Evolutionary conservation across 2,113 vertebrate genomes (phyloP), one percentile per base, ranked within the genome.

Genomic region (Crocuta crocuta): DNA sequence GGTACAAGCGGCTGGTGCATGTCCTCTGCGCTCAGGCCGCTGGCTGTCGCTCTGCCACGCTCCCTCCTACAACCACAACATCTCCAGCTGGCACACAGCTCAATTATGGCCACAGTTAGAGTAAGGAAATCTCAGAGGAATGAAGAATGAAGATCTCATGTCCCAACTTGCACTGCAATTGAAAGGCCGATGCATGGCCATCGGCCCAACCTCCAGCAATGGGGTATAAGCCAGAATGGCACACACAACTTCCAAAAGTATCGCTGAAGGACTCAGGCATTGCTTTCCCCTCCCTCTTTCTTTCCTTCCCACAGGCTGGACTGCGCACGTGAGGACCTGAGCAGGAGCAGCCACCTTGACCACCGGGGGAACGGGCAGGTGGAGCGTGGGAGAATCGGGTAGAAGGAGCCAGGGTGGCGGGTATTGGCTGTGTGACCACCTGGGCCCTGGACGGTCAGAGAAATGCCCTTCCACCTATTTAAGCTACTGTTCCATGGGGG

Each of bases 1-100:
- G 5, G 13, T 0, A 6, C 10, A 26, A 17, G 16, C 13, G 12
- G 9, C 4, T 5, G 35, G 28, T 7, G 7, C 61, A 0, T 17
- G 53, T 55, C 23, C 1, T 1, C 61, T 11, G 19, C 0, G 26
- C 68, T 17, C 3, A 12, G 50, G 12, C 55, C 4, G 70, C n/a
- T 4, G 0, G 11, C 13, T 3, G 2, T 31, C 33, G 3, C 43
- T 43, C 5, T 6, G 13, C 89, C 73, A 39, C 35, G 3, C 12
- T 55, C 23, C 74, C 63, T 19, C 23, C 45, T 7, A 13, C 88
- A 33, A 66, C 4, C 1, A 16, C 12, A n/a, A 10, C 26, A 0
- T 16, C 4, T 70, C 19, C 24, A 66, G 71, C 65, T 39, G 24
- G 84, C 15, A 12, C 16, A 15, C 1, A 2, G 28, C 19, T n/a